A percentile compares a stretch with the other conserved stretches of the same genome.
phyloP scores from a whole-genome alignment of 1,140 invertebrate genomes.

The Aricia agestis region DNA sequence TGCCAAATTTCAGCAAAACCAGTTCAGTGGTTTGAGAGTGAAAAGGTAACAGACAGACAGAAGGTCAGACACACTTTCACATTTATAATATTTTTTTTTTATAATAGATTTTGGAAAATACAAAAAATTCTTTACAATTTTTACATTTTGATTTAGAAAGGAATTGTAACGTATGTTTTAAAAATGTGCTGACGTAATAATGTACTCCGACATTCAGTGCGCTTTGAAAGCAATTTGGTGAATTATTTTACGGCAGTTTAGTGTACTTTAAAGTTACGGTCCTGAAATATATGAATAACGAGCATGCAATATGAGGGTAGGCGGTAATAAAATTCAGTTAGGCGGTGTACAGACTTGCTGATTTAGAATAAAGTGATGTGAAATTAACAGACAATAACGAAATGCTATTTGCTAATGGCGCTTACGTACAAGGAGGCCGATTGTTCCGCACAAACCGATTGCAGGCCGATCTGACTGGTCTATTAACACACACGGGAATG shows the following conservation, averaged over 20 bases:
- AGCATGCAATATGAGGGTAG: conserved; percentile 9
- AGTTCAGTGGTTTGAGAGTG: no score
- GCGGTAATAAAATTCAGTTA: conserved; percentile 11
- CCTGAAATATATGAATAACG: conserved; percentile 7
- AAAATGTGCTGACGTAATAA: neutral
- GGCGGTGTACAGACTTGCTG: neutral
- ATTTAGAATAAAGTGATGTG: neutral
- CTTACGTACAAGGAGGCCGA: no score
- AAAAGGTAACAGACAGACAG: no score
- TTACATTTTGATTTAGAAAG: neutral
- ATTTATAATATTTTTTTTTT: no score
- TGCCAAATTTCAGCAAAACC: no score
- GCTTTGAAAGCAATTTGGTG: neutral
- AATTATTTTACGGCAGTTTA: conserved; percentile 1
- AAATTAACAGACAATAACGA: no score
- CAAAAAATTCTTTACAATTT: neutral
- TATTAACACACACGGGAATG: no score
- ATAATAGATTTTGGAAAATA: no score
- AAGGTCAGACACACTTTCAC: no score
- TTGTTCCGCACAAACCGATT: no score
- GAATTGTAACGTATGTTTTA: neutral
- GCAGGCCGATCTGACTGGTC: no score
- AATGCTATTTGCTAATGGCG: no score
- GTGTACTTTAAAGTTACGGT: conserved; percentile 4
- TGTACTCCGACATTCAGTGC: neutral